Base-by-base conservation (phyloP, 2,888 invertebrate species). In the Drosophila merina region DNA sequence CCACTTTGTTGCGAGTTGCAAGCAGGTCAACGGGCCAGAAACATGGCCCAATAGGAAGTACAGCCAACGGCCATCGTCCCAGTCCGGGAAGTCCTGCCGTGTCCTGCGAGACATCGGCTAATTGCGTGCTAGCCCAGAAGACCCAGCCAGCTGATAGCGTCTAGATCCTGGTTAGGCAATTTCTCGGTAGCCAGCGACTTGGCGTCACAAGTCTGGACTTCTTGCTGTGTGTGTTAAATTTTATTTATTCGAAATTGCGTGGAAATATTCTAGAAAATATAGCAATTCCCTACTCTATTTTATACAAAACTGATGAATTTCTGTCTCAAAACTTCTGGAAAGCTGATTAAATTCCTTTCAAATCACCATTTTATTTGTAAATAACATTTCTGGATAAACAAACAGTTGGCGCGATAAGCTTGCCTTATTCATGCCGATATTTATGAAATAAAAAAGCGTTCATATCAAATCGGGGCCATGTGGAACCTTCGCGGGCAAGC, bases 81-180 rank as follows among this genome's bases (percentile, higher is more conserved):
- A 72, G 38, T 33, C 73, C n/a, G 66, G 72, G 79, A 72, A 76
- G 83, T 79, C 88, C 78, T 88, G 90, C 77, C 74, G 89, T 71
- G 89, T 77, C 74, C 77, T 82, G 80, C 80, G 72, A 77, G 81
- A 74, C 69, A 56, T 48, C 58, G 58, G 26, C 67, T 80, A 88
- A 87, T 89, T 88, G 87, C 88, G 84, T 84, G 86, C 72, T 40
- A 74, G 73, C 74, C 66, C 45, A 55, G 73, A 20, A 20, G 47
- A 42, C 30, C 49, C 48, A 40, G 52, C 38, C 56, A 57, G 73
- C 55, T 73, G 57, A 72, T 57, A 63, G 52, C 42, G 12, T 57
- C 62, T 12, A 38, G 48, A 47, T 52, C 40, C 57, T 54, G 64
- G 33, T 5, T 28, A 5, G 28, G 6, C 5, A 40, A 30, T 45